Evolutionary conservation across 2,797 vertebrate genomes (phyloP), one percentile per base, ranked within the genome.

Genomic region (Urosaurus nigricauda): DNA sequence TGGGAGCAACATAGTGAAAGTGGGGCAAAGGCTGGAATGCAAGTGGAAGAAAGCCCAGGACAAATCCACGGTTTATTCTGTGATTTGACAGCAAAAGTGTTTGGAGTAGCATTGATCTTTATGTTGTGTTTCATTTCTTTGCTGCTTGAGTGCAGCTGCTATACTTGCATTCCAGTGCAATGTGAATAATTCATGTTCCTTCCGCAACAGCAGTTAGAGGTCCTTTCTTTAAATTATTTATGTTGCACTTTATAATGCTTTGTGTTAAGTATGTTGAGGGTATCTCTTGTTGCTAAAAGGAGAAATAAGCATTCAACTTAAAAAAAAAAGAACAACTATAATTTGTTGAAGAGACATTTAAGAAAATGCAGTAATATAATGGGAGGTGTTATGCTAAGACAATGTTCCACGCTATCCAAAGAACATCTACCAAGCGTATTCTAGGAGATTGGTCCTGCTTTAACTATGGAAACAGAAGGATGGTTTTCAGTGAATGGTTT

Each of bases 161-260:
- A 56, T 88, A 73, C 88, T 91, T 60, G 65, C 85, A 83, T 94
- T 93, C 87, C 91, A 87, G 91, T 63, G 86, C 0, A 56, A n/a
- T 91, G 92, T 98, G 79, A 97, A 97, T 98, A 97, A 97, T 97
- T 97, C 92, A 98, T 56, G 87, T 79, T 90, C 91, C 84, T 92
- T 90, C 93, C 92, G 96, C 95, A 90, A 93, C 94, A 40, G 83
- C 87, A 91, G 96, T 96, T 96, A 95, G 94, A 97, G 96, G 97
- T 96, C 96, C 92, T 93, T 94, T 92, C 94, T 90, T 96, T 99
- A 88, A 98, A 99, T 99, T 97, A 99, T 99, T 98, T 81, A 99
- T 97, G 93, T 35, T 32, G 56, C 92, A 92, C 94, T 94, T 96
- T 93, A 95, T 92, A 94, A 93, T 94, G 96, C 97, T 96, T 95